A percentile compares a stretch with the other conserved stretches of the same genome.
Evolutionary conservation across 2,113 vertebrate genomes (phyloP).

Genomic region (western clawed frog (Xenopus tropicalis)): UCB_Xtro_10.0 CM004444.2:71037001-71037500

Average conservation of each 20-base stretch:
- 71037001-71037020: slow-evolving; percentile 91
- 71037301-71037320: slow-evolving; percentile 79
- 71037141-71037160: no score
- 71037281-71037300: slow-evolving; percentile 78
- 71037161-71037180: no score
- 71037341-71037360: slow-evolving; percentile 62
- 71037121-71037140: no score
- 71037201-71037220: neutral
- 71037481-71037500: slow-evolving; percentile 90
- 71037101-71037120: no score
- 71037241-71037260: slow-evolving; percentile 97
- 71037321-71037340: slow-evolving; percentile 79
- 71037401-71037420: slow-evolving; percentile 84
- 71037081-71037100: no score
- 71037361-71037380: slow-evolving; percentile 58
- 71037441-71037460: slow-evolving; percentile 75
- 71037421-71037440: slow-evolving; percentile 66
- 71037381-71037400: slow-evolving; percentile 79
- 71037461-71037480: slow-evolving; percentile 89
- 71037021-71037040: slow-evolving; percentile 92
- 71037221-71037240: neutral
- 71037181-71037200: no score
- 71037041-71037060: slow-evolving; percentile 82
- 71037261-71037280: slow-evolving; percentile 83
- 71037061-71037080: no score